Percentiles rank a stretch among this genome's conserved stretches.
These are phyloP conservation scores for Philhelius pedissequus DNA, from an alignment of 2,888 invertebrate genomes.

Conservation along the genomic window DNA sequence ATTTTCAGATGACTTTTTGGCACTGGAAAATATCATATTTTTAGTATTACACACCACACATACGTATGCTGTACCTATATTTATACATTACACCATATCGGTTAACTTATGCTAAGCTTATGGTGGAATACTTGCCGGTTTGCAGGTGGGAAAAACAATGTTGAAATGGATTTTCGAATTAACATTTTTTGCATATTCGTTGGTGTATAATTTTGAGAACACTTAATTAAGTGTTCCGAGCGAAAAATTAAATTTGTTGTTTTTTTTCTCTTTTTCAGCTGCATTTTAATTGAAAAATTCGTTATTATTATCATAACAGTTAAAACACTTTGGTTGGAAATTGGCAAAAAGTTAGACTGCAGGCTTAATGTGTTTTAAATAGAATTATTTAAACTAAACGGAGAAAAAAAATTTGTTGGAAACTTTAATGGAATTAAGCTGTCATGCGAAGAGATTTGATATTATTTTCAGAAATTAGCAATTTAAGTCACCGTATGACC, in stretches of 20 bases:
- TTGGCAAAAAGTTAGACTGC: neutral
- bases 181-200: conserved; percentile 11
- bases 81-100: neutral
- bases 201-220: neutral
- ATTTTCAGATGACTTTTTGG: conserved; percentile 1
- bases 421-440: neutral
- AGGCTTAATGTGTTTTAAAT: neutral
- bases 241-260: neutral
- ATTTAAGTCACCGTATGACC: too few relatives aligned
- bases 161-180: neutral
- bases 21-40: neutral
- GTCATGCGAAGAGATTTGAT: neutral
- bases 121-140: neutral
- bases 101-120: neutral
- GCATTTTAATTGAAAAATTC: neutral
- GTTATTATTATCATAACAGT: neutral
- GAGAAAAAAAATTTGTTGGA: neutral
- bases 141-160: conserved; percentile 9
- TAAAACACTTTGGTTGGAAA: neutral
- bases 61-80: too few relatives aligned
- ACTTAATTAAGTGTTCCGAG: conserved; percentile 27
- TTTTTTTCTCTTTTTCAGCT: neutral
- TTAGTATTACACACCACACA: too few relatives aligned
- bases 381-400: neutral
- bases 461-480: too few relatives aligned